Conservation (phyloP, 1,140 invertebrate species). For the Pogonomyrmex californicus region DNA sequence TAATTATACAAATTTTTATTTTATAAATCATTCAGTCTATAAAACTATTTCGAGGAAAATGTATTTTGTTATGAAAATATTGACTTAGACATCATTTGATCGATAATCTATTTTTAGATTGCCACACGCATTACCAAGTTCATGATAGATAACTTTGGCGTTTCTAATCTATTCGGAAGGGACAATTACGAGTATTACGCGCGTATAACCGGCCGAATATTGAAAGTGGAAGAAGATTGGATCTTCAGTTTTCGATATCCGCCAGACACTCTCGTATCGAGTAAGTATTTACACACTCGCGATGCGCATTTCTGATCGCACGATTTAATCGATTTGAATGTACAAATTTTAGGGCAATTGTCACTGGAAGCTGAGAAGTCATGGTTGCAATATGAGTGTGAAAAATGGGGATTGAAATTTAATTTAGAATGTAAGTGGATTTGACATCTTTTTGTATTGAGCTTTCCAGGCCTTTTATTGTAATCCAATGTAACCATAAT, state of each 20-base stretch:
- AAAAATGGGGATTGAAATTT: constrained; percentile 93
- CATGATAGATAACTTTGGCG: constrained; percentile 98
- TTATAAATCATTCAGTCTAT: background rate
- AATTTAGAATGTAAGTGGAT: constrained; percentile 92
- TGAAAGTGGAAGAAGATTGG: constrained; percentile 97
- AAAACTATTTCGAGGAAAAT: background rate
- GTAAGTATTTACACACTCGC: constrained; percentile 87
- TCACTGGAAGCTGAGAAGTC: constrained; percentile 95
- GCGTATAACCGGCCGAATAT: constrained; percentile 95
- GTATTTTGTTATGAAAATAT: background rate
- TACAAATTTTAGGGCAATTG: constrained; percentile 90
- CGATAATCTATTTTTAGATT: constrained; percentile 88
- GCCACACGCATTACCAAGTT: constrained; percentile 98
- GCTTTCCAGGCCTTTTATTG: background rate
- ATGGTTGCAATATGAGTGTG: constrained; percentile 95
- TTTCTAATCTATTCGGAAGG: constrained; percentile 97
- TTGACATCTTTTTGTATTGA: background rate
- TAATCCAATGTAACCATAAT: background rate
- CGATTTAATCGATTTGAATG: background rate
- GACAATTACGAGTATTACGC: constrained; percentile 99
- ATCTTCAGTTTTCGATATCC: constrained; percentile 97
- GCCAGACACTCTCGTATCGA: constrained; percentile 92
- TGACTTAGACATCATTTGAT: constrained; percentile 60
- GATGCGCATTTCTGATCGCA: background rate
- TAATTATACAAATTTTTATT: background rate